Percentiles rank a stretch among this genome's conserved stretches.
Evolutionary conservation across 1,140 invertebrate species (phyloP).

Genomic region (Caligus rogercresseyi): DNA sequence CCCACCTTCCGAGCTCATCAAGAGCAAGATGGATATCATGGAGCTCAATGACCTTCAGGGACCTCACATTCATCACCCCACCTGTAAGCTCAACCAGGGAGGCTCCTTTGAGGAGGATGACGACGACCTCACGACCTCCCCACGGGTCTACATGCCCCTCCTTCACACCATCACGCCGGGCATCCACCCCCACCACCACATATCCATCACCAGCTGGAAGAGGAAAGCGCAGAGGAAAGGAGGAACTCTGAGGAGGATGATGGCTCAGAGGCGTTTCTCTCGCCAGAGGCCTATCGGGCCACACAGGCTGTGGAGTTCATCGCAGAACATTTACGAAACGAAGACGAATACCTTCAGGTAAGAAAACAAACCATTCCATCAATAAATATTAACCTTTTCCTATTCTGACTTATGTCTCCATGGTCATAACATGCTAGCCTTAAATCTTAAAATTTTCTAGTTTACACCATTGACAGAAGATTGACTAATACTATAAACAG

Average conservation of each 20-base stretch:
- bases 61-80: constrained; percentile 61
- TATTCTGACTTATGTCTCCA: constrained; percentile 22
- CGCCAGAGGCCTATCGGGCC: constrained; percentile 69
- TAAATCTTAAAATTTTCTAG: background rate
- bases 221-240: constrained; percentile 22
- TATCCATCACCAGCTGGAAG: constrained; percentile 21
- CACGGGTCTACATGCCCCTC: constrained; percentile 5
- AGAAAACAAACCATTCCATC: constrained; percentile 24
- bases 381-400: background rate
- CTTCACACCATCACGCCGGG: background rate
- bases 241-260: constrained; percentile 45
- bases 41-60: constrained; percentile 56
- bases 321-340: constrained; percentile 87
- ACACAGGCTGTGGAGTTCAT: constrained; percentile 96
- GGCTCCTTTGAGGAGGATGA: constrained; percentile 6
- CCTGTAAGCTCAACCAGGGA: constrained; percentile 81
- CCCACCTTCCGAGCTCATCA: constrained; percentile 42
- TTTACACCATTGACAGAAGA: background rate
- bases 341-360: constrained; percentile 92
- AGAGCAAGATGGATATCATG: constrained; percentile 35
- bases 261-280: constrained; percentile 69
- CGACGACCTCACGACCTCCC: constrained; percentile 17
- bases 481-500: background rate
- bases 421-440: too few relatives aligned
- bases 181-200: constrained; percentile 22